Base-by-base conservation (phyloP, 2,797 vertebrate species). In the Lacerta agilis region DNA sequence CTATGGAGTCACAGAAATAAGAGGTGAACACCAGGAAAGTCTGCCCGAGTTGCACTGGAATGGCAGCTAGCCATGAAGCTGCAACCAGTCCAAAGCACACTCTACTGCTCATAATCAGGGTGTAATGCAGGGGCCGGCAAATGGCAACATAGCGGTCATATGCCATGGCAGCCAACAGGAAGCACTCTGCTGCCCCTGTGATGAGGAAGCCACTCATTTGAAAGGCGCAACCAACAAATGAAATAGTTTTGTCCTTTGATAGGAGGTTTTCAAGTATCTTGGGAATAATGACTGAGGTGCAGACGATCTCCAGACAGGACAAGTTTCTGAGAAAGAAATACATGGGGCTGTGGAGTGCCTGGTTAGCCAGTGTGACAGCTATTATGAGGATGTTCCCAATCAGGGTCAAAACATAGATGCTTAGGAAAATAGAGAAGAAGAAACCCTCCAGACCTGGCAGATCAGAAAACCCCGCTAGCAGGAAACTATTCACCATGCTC, bases 321-420 rank as follows among this genome's bases (percentile, higher is more conserved):
- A 96, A 71, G 41, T 94, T 95, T 43, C 79, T 73, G 15, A 95
- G 92, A 75, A 96, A 94, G 87, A 95, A 95, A 89, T 95, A 95
- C 93, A 95, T 94, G 67, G 93, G 94, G 0, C 83, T 81, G 25
- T 83, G 79, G 11, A 95, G 87, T 20, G 66, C 41, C 1, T 90
- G 86, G 80, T 90, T 89, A 33, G 61, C 20, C 45, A 38, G 2
- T 0, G 92, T 95, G 38, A 94, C 89, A 64, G 90, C 92, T 58
- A 93, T 11, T 3, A 85, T 95, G 58, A 92, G 7, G 1, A 79
- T 41, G 79, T 94, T 94, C 0, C 93, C 93, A 87, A 92, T 79
- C 71, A 95, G 83, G 25, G 88, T 91, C 84, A 87, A 29, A 17
- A 93, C 23, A 87, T 94, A 94, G 80, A 92, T 61, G 25, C 90